A percentile compares a stretch with the other conserved stretches of the same genome.
Evolutionary conservation across 92 coral and sea anemone species (phyloP).

Genomic region (Pocillopora meandrina): DNA sequence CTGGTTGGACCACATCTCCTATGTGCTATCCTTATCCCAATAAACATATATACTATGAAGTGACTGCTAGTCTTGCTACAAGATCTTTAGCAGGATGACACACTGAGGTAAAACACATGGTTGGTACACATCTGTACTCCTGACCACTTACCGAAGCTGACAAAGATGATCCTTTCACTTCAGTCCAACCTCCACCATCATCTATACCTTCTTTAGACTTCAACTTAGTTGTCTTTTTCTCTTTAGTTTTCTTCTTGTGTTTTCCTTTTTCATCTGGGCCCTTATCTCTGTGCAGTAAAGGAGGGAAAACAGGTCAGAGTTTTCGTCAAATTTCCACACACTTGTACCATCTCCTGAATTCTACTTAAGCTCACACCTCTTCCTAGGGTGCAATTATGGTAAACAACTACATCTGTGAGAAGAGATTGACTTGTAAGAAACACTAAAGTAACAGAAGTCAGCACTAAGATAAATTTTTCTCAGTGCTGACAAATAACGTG

Average conservation of each 20-base stretch:
- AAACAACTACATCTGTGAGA: too few species aligned
- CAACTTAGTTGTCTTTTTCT: slow-evolving; percentile 63
- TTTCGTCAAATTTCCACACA: too few species aligned
- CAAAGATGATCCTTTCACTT: slow-evolving; percentile 69
- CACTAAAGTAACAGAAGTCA: background rate
- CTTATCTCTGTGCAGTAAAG: slow-evolving; percentile 44
- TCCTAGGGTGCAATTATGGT: too few species aligned
- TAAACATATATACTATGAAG: too few species aligned
- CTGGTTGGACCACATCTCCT: too few species aligned
- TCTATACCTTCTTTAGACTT: slow-evolving; percentile 63
- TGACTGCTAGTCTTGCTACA: too few species aligned
- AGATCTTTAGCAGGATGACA: too few species aligned
- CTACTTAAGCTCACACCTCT: too few species aligned
- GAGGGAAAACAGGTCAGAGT: background rate
- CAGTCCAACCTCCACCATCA: slow-evolving; percentile 83
- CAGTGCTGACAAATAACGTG: background rate
- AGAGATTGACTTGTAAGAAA: slow-evolving; percentile 17
- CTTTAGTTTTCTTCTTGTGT: slow-evolving; percentile 53
- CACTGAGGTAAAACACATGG: background rate
- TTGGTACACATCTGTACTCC: too few species aligned
- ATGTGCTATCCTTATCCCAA: too few species aligned
- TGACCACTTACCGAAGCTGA: slow-evolving; percentile 24
- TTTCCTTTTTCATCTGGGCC: slow-evolving; percentile 61
- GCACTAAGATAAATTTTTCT: background rate
- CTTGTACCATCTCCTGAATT: too few species aligned